phyloP scores from a whole-genome alignment of 2,113 vertebrate genomes.

The Alaudala cheleensis region DNA sequence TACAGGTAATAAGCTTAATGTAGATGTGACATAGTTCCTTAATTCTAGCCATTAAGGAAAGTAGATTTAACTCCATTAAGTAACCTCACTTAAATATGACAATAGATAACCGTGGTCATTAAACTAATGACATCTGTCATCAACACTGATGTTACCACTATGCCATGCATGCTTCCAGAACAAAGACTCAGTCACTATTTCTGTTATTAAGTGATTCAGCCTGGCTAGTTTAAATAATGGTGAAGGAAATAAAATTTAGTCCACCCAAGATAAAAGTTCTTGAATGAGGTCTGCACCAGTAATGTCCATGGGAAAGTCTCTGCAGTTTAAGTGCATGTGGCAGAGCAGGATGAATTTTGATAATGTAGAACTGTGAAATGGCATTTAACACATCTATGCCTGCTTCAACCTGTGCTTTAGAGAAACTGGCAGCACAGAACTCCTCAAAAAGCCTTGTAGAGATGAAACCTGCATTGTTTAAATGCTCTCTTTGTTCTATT shows the following conservation, averaged over 20 bases:
- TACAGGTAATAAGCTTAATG: constrained; percentile 55
- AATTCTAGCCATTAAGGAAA: constrained; percentile 64
- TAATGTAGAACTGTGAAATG: not conserved
- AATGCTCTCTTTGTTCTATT: not conserved
- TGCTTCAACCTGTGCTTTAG: not conserved
- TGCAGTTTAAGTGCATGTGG: not conserved
- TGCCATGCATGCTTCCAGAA: not conserved
- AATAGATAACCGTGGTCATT: constrained; percentile 50
- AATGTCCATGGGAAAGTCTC: not conserved
- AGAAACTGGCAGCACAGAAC: not conserved
- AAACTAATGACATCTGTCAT: constrained; percentile 62
- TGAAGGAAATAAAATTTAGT: not conserved
- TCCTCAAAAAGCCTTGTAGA: not conserved
- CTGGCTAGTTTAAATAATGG: not conserved
- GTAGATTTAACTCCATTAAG: constrained; percentile 48
- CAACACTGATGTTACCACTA: not conserved
- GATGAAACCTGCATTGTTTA: not conserved
- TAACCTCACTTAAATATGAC: constrained; percentile 36
- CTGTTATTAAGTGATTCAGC: not conserved
- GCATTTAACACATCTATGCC: not conserved
- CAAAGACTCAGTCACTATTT: not conserved
- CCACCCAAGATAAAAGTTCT: not conserved
- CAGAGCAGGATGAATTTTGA: not conserved
- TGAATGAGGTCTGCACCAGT: not conserved
- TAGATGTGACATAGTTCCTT: constrained; percentile 60